phyloP scores from a whole-genome alignment of 1,140 invertebrate species.

The Zophobas atratus region DNA sequence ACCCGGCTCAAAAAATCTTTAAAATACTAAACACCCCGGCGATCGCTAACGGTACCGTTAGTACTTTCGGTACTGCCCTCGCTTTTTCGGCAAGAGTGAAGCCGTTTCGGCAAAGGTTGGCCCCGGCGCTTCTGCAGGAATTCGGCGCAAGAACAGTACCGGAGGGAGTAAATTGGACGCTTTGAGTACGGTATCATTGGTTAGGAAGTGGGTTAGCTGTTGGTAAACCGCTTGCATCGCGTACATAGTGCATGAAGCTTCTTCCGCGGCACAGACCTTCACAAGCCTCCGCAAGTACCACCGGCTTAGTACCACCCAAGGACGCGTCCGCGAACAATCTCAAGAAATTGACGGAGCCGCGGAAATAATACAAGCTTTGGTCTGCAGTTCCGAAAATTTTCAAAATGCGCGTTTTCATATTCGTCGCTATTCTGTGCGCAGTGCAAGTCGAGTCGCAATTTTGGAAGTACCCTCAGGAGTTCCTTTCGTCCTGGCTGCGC shows the following conservation, averaged over 20 bases:
- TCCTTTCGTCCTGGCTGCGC: slow-evolving; percentile 63
- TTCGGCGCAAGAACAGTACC: slow-evolving; percentile 13
- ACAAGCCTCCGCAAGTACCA: slow-evolving; percentile 60
- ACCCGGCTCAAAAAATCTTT: too few species aligned
- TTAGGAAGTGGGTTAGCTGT: slow-evolving; percentile 66
- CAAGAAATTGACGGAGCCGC: slow-evolving; percentile 50
- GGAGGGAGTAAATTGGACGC: slow-evolving; percentile 56
- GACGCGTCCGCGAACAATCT: slow-evolving; percentile 43
- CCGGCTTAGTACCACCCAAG: slow-evolving; percentile 56
- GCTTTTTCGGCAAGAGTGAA: neutral
- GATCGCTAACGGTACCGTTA: too few species aligned
- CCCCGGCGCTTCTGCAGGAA: slow-evolving; percentile 20
- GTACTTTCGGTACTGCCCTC: neutral
- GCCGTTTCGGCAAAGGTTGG: slow-evolving; percentile 20
- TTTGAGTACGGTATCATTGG: slow-evolving; percentile 63
- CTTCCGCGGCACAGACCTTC: slow-evolving; percentile 61
- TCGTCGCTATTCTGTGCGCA: slow-evolving; percentile 58
- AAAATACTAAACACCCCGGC: too few species aligned
- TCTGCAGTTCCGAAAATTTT: slow-evolving; percentile 51
- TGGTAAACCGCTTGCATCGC: slow-evolving; percentile 57
- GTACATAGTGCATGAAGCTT: slow-evolving; percentile 63
- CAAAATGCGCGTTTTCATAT: slow-evolving; percentile 61
- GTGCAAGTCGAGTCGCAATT: slow-evolving; percentile 60
- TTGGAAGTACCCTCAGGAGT: slow-evolving; percentile 63
- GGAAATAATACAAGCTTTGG: slow-evolving; percentile 51